Conservation (phyloP, 2,888 invertebrate genomes). For the Hydrotaea diabolus region DNA sequence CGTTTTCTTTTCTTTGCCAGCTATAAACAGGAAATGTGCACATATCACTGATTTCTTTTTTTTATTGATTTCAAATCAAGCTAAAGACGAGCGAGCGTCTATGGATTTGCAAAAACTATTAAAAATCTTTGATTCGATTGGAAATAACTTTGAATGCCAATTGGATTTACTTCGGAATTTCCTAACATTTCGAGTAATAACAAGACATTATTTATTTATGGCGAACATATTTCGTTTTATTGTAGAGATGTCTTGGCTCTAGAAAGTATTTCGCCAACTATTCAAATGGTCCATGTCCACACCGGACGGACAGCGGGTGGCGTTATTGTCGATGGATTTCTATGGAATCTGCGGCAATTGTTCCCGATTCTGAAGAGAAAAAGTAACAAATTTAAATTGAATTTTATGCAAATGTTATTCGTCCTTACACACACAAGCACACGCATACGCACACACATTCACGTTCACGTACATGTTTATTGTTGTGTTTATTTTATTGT, state of each 20-base stretch:
- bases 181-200: constrained; percentile 19
- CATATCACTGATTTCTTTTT: constrained; percentile 26
- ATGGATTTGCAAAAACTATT: neutral
- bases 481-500: constrained; percentile 65
- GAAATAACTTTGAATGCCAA: neutral
- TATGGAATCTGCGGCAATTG: neutral
- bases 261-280: too few species aligned
- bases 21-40: constrained; percentile 44
- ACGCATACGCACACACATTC: neutral
- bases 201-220: neutral
- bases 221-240: too few species aligned
- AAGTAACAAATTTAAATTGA: constrained; percentile 72
- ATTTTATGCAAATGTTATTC: constrained; percentile 77
- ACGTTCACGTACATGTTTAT: constrained; percentile 48
- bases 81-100: too few species aligned
- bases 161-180: constrained; percentile 21
- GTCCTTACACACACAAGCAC: neutral
- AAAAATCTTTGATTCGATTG: constrained; percentile 29
- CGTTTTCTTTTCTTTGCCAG: constrained; percentile 29
- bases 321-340: neutral
- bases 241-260: too few species aligned
- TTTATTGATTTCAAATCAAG: constrained; percentile 4
- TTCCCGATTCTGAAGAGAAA: neutral
- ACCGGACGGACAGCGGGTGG: neutral
- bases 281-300: constrained; percentile 49